phyloP scores from a whole-genome alignment of 2,888 invertebrate genomes.

The Standfussiana lucernea region DNA sequence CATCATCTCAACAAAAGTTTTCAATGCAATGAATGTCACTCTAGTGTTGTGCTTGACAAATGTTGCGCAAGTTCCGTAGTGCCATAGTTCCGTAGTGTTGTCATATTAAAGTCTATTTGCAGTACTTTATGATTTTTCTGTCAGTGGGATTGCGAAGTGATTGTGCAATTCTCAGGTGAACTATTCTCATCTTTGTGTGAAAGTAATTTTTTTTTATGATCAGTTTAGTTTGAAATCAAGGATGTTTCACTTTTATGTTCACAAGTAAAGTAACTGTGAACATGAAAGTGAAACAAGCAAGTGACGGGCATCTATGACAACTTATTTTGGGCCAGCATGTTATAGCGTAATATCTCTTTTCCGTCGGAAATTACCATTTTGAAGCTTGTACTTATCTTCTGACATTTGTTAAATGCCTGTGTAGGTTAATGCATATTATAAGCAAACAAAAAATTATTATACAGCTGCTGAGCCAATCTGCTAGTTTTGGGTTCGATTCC shows the following conservation, averaged over 20 bases:
- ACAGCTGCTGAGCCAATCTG: too few species aligned
- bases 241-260: background rate
- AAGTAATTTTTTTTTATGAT: background rate
- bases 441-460: background rate
- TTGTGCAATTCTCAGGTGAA: conserved; percentile 10
- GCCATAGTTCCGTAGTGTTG: background rate
- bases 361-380: background rate
- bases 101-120: conserved; percentile 32
- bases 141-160: conserved; percentile 8
- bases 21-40: conserved; percentile 50
- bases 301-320: background rate
- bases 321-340: background rate
- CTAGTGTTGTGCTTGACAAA: conserved; percentile 49
- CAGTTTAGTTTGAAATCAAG: background rate
- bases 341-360: background rate
- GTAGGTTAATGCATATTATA: too few species aligned
- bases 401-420: background rate
- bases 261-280: too few species aligned
- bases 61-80: conserved; percentile 23
- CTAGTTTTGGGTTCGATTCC: too few species aligned
- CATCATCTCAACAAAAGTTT: conserved; percentile 54
- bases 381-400: background rate
- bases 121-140: conserved; percentile 10
- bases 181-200: background rate
- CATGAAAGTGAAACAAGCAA: too few species aligned